These are phyloP conservation scores for Apodemia duryi DNA, from an alignment of 2,888 invertebrate genomes.

Conservation along the genomic window DNA sequence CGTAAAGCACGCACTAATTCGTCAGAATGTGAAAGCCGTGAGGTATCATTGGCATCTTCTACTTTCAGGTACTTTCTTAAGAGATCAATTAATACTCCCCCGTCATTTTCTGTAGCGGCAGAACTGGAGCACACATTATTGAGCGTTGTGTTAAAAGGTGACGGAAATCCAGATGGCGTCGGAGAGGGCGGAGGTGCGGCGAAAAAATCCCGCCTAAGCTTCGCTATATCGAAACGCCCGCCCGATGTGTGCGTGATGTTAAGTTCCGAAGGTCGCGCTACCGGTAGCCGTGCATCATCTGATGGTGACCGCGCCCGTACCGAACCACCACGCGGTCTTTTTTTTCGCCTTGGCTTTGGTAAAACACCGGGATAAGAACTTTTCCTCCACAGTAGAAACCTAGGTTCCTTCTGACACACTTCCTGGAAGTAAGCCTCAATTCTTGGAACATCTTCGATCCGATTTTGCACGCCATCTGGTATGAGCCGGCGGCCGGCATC, in stretches of 20 bases:
- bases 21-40: conserved; percentile 74
- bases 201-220: conserved; percentile 83
- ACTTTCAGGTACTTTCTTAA: conserved; percentile 83
- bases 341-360: conserved; percentile 76
- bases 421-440: conserved; percentile 92
- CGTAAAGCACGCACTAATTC: conserved; percentile 82
- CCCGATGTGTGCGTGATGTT: conserved; percentile 74
- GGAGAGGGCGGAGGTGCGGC: conserved; percentile 61
- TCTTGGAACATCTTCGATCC: conserved; percentile 86
- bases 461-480: conserved; percentile 88
- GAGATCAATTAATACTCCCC: conserved; percentile 81
- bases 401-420: conserved; percentile 87
- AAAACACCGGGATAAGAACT: conserved; percentile 89
- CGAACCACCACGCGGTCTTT: conserved; percentile 82
- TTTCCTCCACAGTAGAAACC: conserved; percentile 90
- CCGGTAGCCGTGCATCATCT: conserved; percentile 77
- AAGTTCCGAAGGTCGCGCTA: conserved; percentile 68
- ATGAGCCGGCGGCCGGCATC: conserved; percentile 92
- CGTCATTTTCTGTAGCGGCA: conserved; percentile 61
- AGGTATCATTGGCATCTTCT: conserved; percentile 72
- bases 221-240: conserved; percentile 84
- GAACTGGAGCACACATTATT: conserved; percentile 48
- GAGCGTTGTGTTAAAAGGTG: conserved; percentile 61
- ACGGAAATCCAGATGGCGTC: conserved; percentile 43
- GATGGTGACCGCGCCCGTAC: conserved; percentile 83